Evolutionary conservation across 2,888 invertebrate genomes (phyloP), one percentile per base, ranked within the genome.

Genomic region (Electrophaes corylata): DNA sequence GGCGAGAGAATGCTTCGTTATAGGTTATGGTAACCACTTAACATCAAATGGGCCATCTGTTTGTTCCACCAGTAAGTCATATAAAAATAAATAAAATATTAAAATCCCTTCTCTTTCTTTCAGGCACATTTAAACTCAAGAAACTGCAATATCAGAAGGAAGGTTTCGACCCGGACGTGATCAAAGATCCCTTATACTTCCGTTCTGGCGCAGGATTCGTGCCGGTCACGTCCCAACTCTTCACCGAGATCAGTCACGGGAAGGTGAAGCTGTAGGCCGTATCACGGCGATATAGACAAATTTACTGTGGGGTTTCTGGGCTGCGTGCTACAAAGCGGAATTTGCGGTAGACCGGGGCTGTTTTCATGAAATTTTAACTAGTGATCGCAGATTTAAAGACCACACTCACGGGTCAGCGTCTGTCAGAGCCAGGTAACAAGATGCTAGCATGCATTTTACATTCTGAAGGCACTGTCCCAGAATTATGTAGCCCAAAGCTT

Each of bases 81-180:
- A n/a, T n/a, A n/a, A n/a, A n/a, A n/a, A n/a, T n/a, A n/a, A n/a
- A n/a, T 26, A 19, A 16, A 14, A 10, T 3, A 35, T 48, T 14
- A 43, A 6, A 26, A 1, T 33, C 8, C 18, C 10, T 33, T 37
- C 26, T 14, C n/a, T 14, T 4, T 37, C 19, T 76, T 73, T 83
- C 93, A 92, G 96, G 96, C 44, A 99, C 99, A 0, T 99, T 96
- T 84, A 99, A 99, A 88, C 83, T 99, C 69, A 97, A 97, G 86
- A 99, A 99, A 81, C 93, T 95, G 3, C 96, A 96, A 69, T 93
- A 98, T 62, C 96, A 97, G 78, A 93, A 94, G 64, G 96, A 98
- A 67, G 98, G 96, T 1, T 98, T 95, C 81, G 94, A 98, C 78
- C 92, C 96, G 2, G 91, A 92, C 50, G 93, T 93, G 75, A 92